phyloP scores from a whole-genome alignment of 2,888 invertebrate species.

The Ophioninae sp. region DNA sequence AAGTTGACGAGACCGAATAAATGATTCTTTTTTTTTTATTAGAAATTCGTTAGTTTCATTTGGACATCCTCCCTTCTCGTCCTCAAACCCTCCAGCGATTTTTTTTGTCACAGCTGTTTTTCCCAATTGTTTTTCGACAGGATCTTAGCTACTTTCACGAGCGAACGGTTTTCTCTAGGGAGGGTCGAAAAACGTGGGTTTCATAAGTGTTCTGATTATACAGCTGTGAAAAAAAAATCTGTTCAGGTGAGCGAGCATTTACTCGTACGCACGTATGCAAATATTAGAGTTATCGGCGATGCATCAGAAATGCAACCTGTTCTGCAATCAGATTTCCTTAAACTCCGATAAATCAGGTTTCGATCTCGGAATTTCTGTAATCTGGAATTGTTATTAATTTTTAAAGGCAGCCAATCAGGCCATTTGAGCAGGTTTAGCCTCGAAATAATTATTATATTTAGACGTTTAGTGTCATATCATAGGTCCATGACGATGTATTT shows the following conservation, averaged over 20 bases:
- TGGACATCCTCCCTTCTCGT: conserved; percentile 20
- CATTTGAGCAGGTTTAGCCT: too few relatives aligned
- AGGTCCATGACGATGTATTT: too few relatives aligned
- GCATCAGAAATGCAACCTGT: conserved; percentile 24
- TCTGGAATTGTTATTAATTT: too few relatives aligned
- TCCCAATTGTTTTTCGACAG: conserved; percentile 57
- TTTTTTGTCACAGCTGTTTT: conserved; percentile 37
- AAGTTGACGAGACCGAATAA: conserved; percentile 23
- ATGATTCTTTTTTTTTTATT: neutral
- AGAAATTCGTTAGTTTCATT: too few relatives aligned
- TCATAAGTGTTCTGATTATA: conserved; percentile 51
- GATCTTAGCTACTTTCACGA: conserved; percentile 61
- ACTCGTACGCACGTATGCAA: neutral
- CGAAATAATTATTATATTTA: too few relatives aligned
- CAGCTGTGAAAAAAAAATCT: conserved; percentile 44
- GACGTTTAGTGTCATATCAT: too few relatives aligned
- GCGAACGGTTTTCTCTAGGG: conserved; percentile 38
- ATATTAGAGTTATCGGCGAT: neutral
- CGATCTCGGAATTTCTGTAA: too few relatives aligned
- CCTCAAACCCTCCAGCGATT: conserved; percentile 1
- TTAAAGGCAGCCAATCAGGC: too few relatives aligned
- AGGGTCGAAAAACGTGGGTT: conserved; percentile 41
- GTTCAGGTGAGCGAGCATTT: conserved; percentile 54
- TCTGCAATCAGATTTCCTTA: conserved; percentile 17
- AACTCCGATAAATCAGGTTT: conserved; percentile 1